These are phyloP conservation scores for Myotis daubentonii DNA, from an alignment of 2,797 vertebrate genomes.

Conservation along the genomic window DNA sequence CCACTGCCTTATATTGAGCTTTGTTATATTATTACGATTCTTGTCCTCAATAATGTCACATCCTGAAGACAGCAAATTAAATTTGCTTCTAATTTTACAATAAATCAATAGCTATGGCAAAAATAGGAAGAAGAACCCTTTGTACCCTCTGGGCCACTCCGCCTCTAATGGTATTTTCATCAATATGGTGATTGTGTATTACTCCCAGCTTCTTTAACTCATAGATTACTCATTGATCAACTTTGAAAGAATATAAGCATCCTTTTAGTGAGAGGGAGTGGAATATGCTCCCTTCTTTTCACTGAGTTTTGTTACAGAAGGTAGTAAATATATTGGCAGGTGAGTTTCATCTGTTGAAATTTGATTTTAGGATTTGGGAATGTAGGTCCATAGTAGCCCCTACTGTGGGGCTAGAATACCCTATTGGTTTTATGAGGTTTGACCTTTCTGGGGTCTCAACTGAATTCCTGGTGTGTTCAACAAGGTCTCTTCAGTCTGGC, in stretches of 20 bases:
- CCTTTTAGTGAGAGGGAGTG: background rate
- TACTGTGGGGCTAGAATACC: background rate
- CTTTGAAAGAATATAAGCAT: background rate
- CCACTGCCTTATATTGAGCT: background rate
- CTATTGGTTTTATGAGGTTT: background rate
- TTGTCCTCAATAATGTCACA: background rate
- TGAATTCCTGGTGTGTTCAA: background rate
- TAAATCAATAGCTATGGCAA: background rate
- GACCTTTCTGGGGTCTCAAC: background rate
- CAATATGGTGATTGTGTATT: background rate
- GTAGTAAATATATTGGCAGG: background rate
- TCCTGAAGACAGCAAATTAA: background rate
- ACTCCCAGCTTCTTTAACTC: background rate
- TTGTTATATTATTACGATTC: conserved; percentile 17
- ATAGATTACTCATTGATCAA: background rate
- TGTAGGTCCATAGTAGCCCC: background rate
- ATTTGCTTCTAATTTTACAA: background rate
- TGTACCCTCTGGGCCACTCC: background rate
- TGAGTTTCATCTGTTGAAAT: background rate
- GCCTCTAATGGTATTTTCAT: background rate
- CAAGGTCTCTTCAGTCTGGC: background rate
- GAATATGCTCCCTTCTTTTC: background rate
- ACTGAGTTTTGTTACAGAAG: background rate
- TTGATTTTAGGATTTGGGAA: background rate
- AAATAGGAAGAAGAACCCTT: background rate